Base-by-base conservation (phyloP, 2,888 invertebrate species). In the Rhingia campestris region DNA sequence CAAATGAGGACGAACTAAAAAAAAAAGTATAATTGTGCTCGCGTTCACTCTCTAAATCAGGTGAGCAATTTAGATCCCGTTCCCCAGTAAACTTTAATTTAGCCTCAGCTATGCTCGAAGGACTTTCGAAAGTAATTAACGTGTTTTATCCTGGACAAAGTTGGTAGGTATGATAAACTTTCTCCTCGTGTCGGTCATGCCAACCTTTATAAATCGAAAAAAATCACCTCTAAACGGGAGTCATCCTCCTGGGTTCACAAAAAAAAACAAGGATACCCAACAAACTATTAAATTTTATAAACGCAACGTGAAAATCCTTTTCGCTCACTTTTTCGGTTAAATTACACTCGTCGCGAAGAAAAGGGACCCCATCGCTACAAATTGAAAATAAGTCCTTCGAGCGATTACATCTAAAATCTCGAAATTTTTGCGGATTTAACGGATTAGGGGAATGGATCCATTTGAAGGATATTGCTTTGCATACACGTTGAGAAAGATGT, bases 81-180 rank as follows among this genome's bases (percentile, higher is more conserved):
- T 64, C 51, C 51, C 53, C 53, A 32, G 58, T 10, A 66, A 64
- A 74, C 63, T 64, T 74, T 47, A 63, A 63, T 56, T 64, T 63
- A 33, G 45, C 56, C 22, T 22, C 14, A 63, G 54, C 54, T n/a
- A 5, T 43, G 58, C 66, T 59, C 53, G 39, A 59, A 61, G 76
- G 76, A 76, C 53, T 69, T 76, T 22, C 54, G 61, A 69, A 76
- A 76, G 76, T 54, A 54, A 76, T 76, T 76, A 76, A 69, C 67
- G 67, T 61, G 67, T 37, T 76, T 69, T 22, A 61, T 53, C 51
- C 76, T 4, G 22, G 14, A n/a, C 14, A 43, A 75, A 59, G 67
- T 75, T 64, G 10, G 43, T 22, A 22, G 2, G 35, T 67, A 22
- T 47, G 39, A 47, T 47, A 73, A 73, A 73, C 47, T 74, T 74